Evolutionary conservation across 1,140 invertebrate species (phyloP).

Genomic region (Drosophila rhopaloa): DNA sequence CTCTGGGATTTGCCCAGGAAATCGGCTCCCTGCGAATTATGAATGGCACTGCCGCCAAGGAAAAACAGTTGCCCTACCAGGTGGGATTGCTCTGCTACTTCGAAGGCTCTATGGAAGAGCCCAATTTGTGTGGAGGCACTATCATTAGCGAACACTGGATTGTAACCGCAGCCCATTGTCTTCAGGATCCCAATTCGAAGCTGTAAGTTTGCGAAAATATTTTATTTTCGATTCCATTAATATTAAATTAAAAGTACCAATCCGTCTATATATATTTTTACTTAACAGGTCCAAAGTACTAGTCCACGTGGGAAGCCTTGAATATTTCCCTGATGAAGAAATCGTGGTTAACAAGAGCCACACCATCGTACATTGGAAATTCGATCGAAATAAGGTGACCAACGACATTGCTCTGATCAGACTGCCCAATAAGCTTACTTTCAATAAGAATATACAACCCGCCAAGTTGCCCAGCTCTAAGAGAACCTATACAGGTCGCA

Average conservation of each 20-base stretch:
- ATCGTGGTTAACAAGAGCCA: constrained; percentile 8
- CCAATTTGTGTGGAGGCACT: constrained; percentile 50
- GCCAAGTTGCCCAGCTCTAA: constrained; percentile 30
- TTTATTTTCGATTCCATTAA: too few species aligned
- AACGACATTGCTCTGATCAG: constrained; percentile 52
- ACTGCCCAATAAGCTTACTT: constrained; percentile 24
- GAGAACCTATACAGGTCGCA: neutral
- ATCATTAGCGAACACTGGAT: constrained; percentile 50
- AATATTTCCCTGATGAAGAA: neutral
- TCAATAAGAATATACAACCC: constrained; percentile 8
- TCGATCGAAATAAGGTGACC: constrained; percentile 16
- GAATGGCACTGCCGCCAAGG: constrained; percentile 36
- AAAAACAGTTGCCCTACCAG: constrained; percentile 49
- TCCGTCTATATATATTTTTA: neutral
- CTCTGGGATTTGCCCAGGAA: constrained; percentile 15
- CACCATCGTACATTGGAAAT: constrained; percentile 34
- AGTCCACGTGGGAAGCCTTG: constrained; percentile 26
- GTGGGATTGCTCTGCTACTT: constrained; percentile 36
- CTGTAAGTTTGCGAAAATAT: constrained; percentile 32
- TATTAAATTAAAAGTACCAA: neutral
- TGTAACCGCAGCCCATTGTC: constrained; percentile 61
- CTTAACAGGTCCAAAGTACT: constrained; percentile 15
- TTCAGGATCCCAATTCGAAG: constrained; percentile 19
- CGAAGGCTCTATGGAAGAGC: neutral
- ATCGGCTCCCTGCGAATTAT: constrained; percentile 52